Conservation (phyloP, 2,888 invertebrate species). For the Cryptophagus acutangulus region DNA sequence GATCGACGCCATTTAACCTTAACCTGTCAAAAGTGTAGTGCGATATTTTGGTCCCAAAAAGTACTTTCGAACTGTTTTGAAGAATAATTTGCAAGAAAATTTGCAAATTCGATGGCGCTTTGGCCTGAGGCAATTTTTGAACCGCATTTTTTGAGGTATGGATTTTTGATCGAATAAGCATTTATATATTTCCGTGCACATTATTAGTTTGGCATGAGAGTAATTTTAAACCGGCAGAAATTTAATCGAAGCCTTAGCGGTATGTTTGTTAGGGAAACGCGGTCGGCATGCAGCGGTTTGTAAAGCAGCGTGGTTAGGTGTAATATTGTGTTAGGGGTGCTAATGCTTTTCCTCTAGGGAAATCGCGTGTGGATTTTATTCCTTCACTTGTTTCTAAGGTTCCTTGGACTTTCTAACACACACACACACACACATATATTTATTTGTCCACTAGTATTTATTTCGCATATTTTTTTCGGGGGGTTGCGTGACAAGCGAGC, state of each 20-base stretch:
- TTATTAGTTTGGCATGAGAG: conserved; percentile 13
- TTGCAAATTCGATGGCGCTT: no score
- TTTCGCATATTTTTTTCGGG: conserved; percentile 2
- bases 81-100: no score
- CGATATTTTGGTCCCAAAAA: no score
- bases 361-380: conserved; percentile 35
- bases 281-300: conserved; percentile 29
- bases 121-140: no score
- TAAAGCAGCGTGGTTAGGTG: conserved; percentile 33
- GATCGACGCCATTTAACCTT: no score
- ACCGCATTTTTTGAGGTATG: no score
- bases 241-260: conserved; percentile 22
- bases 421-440: conserved; percentile 7
- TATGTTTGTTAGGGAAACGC: conserved; percentile 20
- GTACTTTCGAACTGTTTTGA: no score
- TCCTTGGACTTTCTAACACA: background rate
- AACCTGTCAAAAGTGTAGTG: no score
- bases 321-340: conserved; percentile 38
- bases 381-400: conserved; percentile 11
- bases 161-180: no score
- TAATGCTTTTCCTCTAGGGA: conserved; percentile 36
- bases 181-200: no score
- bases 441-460: no score
- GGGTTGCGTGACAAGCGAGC: conserved; percentile 2
- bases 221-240: conserved; percentile 23